Conservation (phyloP, 2,113 vertebrate genomes). For the Equus przewalskii region DNA sequence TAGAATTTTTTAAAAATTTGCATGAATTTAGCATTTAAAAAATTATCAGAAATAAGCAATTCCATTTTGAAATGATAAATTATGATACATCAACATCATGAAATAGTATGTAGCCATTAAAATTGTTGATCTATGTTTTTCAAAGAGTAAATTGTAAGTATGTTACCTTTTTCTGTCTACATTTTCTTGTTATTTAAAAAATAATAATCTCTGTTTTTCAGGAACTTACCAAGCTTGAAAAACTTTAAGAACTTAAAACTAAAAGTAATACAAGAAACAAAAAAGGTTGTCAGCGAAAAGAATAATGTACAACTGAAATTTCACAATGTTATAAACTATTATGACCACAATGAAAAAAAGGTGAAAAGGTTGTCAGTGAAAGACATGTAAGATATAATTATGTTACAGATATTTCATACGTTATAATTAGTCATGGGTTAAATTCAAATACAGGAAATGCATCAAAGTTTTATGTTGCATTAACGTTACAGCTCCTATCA, state of each 20-base stretch:
- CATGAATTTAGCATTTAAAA: constrained; percentile 25
- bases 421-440: background rate
- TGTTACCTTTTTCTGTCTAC: constrained; percentile 10
- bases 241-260: background rate
- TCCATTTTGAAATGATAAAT: constrained; percentile 53
- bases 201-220: background rate
- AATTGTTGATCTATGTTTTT: constrained; percentile 8
- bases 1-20: background rate
- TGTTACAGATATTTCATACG: background rate
- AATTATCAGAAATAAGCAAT: background rate
- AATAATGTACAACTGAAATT: too few species aligned
- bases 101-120: background rate
- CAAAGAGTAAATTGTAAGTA: constrained; percentile 33
- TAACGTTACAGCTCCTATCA: background rate
- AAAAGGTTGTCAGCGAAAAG: background rate
- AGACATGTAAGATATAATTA: background rate
- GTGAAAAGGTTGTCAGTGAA: background rate
- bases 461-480: background rate
- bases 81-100: background rate
- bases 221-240: constrained; percentile 34
- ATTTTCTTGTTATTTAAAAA: background rate
- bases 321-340: too few species aligned
- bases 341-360: too few species aligned
- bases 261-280: constrained; percentile 18
- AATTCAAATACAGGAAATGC: background rate